These are phyloP conservation scores for Heteromormyrus szaboi DNA, from an alignment of 2,797 vertebrate genomes.

Conservation along the genomic window DNA sequence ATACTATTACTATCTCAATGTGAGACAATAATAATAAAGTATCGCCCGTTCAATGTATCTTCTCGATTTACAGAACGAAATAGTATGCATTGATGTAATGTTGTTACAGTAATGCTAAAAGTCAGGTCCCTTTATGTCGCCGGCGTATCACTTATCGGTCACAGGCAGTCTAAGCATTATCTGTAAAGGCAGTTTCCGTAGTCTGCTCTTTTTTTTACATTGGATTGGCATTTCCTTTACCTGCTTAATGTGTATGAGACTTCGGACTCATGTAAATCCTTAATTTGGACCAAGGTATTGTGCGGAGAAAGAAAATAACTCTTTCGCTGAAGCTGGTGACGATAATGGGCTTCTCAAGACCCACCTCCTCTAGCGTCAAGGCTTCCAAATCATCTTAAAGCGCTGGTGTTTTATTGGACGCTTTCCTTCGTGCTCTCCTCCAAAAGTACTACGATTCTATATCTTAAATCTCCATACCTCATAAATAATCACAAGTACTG, in stretches of 20 bases:
- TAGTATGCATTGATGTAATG: background rate
- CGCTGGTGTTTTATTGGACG: conserved; percentile 38
- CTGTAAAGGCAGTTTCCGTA: background rate
- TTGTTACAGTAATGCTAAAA: conserved; percentile 30
- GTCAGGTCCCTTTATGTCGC: conserved; percentile 23
- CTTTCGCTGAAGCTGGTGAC: conserved; percentile 11
- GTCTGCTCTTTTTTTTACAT: background rate
- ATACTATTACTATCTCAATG: background rate
- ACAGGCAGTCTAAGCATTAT: conserved; percentile 13
- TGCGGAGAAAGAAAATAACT: conserved; percentile 44
- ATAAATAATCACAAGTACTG: conserved; percentile 26
- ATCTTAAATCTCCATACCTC: conserved; percentile 16
- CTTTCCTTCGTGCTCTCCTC: conserved; percentile 28
- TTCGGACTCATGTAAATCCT: conserved; percentile 43
- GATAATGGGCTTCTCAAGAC: conserved; percentile 33
- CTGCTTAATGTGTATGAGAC: conserved; percentile 48
- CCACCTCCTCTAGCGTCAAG: conserved; percentile 10
- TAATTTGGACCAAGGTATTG: conserved; percentile 30
- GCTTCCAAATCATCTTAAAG: conserved; percentile 23
- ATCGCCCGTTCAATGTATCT: background rate
- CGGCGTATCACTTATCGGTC: conserved; percentile 19
- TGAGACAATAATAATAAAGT: background rate
- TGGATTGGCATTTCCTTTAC: conserved; percentile 36
- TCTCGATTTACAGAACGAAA: background rate
- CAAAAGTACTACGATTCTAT: conserved; percentile 41